Conservation (phyloP, 2,113 vertebrate species). For the Nettapus auritus region DNA sequence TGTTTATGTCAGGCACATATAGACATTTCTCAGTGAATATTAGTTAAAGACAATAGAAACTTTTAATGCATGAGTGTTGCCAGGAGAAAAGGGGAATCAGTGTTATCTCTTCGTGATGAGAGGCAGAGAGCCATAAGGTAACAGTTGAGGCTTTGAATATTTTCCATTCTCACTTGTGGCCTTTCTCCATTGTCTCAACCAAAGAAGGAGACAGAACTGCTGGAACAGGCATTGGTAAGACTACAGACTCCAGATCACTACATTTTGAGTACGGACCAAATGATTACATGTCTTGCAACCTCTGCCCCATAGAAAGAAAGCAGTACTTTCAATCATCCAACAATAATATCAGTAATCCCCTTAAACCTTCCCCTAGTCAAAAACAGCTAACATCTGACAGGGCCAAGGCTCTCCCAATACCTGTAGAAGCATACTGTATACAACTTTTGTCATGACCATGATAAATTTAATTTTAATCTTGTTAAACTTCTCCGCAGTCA, state of each 20-base stretch:
- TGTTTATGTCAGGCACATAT: neutral
- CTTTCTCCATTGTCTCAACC: neutral
- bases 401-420: neutral
- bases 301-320: neutral
- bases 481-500: neutral
- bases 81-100: neutral
- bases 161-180: neutral
- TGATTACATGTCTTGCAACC: accelerated
- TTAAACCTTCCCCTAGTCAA: neutral
- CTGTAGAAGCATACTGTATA: neutral
- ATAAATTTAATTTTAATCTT: neutral
- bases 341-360: neutral
- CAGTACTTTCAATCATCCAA: neutral
- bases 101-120: neutral
- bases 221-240: neutral
- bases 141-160: neutral
- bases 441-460: neutral
- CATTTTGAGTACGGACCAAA: neutral
- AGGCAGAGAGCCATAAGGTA: accelerated
- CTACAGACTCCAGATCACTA: neutral
- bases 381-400: neutral
- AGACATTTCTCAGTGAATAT: neutral
- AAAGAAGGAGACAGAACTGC: neutral
- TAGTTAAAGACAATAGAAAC: neutral
- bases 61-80: neutral